These are phyloP conservation scores for Caenorhabditis sulstoni DNA, from an alignment of 2,888 invertebrate species.

Conservation along the genomic window DNA sequence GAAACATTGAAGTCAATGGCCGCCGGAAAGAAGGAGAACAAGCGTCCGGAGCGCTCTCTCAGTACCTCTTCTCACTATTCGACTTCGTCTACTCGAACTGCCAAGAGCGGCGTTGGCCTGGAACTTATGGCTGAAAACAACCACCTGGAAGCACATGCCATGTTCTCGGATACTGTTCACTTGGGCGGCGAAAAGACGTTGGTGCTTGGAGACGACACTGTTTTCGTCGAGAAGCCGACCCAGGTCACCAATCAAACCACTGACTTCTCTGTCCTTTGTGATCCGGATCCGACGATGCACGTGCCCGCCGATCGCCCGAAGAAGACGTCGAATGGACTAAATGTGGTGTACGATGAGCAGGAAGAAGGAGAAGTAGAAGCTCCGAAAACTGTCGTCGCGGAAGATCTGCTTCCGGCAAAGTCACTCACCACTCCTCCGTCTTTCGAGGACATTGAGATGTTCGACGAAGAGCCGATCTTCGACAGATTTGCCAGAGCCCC, in stretches of 20 bases:
- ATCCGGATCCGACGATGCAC: constrained; percentile 45
- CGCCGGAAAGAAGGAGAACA: constrained; percentile 16
- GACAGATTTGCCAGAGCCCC: background rate
- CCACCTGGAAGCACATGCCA: constrained; percentile 50
- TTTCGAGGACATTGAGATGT: background rate
- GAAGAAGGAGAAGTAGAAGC: background rate
- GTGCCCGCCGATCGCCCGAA: constrained; percentile 2
- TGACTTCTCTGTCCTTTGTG: constrained; percentile 46
- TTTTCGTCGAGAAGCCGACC: background rate
- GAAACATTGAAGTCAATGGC: constrained; percentile 9
- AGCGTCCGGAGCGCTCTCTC: background rate
- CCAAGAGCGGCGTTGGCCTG: constrained; percentile 40
- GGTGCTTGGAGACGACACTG: constrained; percentile 12
- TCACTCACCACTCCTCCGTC: constrained; percentile 13
- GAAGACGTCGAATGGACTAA: constrained; percentile 27
- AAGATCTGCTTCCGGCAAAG: background rate
- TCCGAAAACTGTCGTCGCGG: background rate
- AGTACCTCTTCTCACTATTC: constrained; percentile 14
- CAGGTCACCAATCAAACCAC: constrained; percentile 5
- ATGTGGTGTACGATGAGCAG: constrained; percentile 35
- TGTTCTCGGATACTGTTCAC: constrained; percentile 59
- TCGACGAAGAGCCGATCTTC: constrained; percentile 26
- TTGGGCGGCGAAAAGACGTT: constrained; percentile 36
- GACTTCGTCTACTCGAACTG: constrained; percentile 10
- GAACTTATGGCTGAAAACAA: constrained; percentile 51